phyloP scores from a whole-genome alignment of 2,113 vertebrate genomes.

The Lynx canadensis region DNA sequence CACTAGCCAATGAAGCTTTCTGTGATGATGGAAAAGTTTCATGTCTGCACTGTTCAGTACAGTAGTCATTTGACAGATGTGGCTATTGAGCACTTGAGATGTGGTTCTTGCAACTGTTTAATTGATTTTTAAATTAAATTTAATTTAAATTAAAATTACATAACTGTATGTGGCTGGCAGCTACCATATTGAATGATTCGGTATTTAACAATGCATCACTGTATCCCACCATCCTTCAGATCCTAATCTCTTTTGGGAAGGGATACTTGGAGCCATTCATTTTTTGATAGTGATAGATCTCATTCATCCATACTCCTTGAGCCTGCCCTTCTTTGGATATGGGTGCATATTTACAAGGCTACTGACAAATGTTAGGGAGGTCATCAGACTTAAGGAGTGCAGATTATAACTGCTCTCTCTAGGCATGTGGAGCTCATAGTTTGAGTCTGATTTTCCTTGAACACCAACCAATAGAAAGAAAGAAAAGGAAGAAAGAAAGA shows the following conservation, averaged over 20 bases:
- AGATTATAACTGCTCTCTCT: background rate
- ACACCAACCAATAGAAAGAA: background rate
- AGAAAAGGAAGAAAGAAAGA: background rate
- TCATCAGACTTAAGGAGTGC: background rate
- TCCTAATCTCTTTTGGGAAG: background rate
- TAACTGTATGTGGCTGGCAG: background rate
- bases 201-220: background rate
- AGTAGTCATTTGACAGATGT: background rate
- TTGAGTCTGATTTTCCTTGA: constrained; percentile 14
- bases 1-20: background rate
- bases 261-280: background rate
- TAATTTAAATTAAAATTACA: background rate
- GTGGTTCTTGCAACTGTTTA: background rate
- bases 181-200: no score
- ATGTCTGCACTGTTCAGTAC: background rate
- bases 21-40: background rate
- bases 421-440: background rate
- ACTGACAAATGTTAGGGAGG: background rate
- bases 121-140: background rate
- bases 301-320: background rate
- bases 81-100: background rate
- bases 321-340: background rate
- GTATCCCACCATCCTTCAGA: background rate
- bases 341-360: background rate
- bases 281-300: background rate